phyloP scores from a whole-genome alignment of 2,113 vertebrate species.

The Pterophyllum scalare region DNA sequence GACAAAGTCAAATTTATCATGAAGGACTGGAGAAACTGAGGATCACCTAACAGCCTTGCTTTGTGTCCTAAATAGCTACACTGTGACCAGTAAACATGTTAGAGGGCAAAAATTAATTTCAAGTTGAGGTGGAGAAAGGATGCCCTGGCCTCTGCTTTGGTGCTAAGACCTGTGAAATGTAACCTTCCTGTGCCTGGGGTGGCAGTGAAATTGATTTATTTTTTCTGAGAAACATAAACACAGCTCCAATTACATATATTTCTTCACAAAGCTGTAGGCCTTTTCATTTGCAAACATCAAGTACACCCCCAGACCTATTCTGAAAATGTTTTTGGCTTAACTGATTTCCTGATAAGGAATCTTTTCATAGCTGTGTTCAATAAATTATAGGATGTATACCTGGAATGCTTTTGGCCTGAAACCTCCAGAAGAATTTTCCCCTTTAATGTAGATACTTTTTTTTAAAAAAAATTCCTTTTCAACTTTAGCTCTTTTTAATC shows the following conservation, averaged over 20 bases:
- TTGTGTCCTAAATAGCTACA: not conserved
- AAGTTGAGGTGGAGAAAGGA: not conserved
- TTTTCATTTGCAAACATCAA: not conserved
- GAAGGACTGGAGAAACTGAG: conserved; percentile 34
- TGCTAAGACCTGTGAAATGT: conserved; percentile 18
- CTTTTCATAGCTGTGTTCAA: not conserved
- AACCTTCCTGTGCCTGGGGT: not conserved
- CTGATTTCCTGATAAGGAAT: not conserved
- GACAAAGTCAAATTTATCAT: conserved; percentile 65
- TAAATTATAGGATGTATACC: conserved; percentile 5
- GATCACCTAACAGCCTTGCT: conserved; percentile 9
- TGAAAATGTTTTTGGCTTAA: not conserved
- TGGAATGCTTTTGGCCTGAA: not conserved
- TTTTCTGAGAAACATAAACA: not conserved
- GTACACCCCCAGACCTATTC: not conserved
- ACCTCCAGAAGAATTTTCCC: not conserved
- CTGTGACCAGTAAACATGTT: conserved; percentile 31
- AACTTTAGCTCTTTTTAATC: not conserved
- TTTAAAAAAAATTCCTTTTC: not conserved
- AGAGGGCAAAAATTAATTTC: not conserved
- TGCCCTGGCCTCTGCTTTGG: not conserved
- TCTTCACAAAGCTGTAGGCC: not conserved
- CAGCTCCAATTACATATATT: not conserved
- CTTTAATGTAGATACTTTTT: not conserved
- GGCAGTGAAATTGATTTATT: not conserved